Conservation (phyloP, 2,888 invertebrate species). For the Polyommatus iphigenia region DNA sequence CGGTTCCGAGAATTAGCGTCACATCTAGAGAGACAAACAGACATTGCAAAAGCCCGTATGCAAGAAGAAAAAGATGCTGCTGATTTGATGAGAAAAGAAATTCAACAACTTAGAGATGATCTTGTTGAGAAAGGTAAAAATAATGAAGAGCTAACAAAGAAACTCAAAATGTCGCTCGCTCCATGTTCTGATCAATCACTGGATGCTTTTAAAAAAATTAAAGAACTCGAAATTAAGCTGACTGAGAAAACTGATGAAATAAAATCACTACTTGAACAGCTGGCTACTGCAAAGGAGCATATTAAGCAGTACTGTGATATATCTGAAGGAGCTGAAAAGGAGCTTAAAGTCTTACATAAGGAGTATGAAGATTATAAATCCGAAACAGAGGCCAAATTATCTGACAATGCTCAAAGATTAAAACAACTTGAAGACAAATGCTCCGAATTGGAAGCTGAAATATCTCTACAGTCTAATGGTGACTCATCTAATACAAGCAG, state of each 20-base stretch:
- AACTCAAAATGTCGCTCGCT: slow-evolving; percentile 82
- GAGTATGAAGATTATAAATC: slow-evolving; percentile 81
- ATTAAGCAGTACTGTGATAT: slow-evolving; percentile 92
- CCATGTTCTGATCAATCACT: slow-evolving; percentile 80
- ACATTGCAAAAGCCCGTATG: slow-evolving; percentile 84
- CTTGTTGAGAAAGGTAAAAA: slow-evolving; percentile 81
- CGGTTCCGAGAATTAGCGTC: slow-evolving; percentile 85
- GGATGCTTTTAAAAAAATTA: slow-evolving; percentile 83
- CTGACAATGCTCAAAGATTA: slow-evolving; percentile 67
- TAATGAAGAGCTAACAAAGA: slow-evolving; percentile 85
- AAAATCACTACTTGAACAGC: slow-evolving; percentile 84
- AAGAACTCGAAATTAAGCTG: slow-evolving; percentile 85
- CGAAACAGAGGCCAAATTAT: slow-evolving; percentile 81
- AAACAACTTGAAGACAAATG: slow-evolving; percentile 81
- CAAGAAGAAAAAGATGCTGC: slow-evolving; percentile 86
- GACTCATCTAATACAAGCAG: slow-evolving; percentile 71
- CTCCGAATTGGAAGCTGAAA: slow-evolving; percentile 84
- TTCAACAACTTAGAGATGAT: slow-evolving; percentile 81
- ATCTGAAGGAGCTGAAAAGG: slow-evolving; percentile 89
- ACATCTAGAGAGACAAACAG: slow-evolving; percentile 85
- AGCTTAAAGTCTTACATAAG: slow-evolving; percentile 83
- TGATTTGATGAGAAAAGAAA: slow-evolving; percentile 81
- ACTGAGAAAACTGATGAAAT: slow-evolving; percentile 83
- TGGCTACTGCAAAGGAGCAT: slow-evolving; percentile 86
- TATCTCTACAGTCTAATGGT: slow-evolving; percentile 84